Conservation (phyloP, 2,888 invertebrate species). For the Hirtodrosophila alboralis region DNA sequence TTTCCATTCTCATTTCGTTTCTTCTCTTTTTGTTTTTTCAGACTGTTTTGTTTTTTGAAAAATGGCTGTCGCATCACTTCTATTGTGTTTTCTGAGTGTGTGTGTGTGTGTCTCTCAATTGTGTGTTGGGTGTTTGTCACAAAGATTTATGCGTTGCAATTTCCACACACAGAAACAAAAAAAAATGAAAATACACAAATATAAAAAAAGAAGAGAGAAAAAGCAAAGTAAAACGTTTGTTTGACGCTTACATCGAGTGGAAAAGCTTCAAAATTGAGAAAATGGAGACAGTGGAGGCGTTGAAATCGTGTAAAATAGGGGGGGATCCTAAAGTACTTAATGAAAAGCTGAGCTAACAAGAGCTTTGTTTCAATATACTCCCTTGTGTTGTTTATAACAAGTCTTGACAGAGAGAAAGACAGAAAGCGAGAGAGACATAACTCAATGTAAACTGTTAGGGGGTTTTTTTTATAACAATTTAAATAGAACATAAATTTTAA, state of each 20-base stretch:
- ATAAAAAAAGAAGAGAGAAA: constrained; percentile 24
- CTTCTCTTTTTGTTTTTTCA: constrained; percentile 33
- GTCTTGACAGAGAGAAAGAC: no score
- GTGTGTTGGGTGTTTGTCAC: constrained; percentile 69
- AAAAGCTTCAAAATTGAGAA: constrained; percentile 54
- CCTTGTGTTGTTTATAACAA: constrained; percentile 6
- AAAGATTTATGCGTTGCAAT: constrained; percentile 77
- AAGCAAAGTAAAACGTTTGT: constrained; percentile 60
- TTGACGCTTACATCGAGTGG: constrained; percentile 76
- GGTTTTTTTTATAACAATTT: no score
- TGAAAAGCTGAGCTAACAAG: constrained; percentile 32
- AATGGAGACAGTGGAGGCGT: constrained; percentile 48
- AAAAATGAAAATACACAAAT: background rate
- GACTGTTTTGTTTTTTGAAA: constrained; percentile 76
- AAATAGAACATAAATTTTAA: no score
- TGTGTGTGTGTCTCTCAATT: constrained; percentile 55
- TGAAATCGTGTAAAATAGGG: constrained; percentile 14
- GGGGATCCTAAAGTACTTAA: constrained; percentile 36
- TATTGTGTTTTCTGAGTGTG: constrained; percentile 72
- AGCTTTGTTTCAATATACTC: constrained; percentile 12
- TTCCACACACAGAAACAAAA: constrained; percentile 59
- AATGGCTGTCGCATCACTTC: constrained; percentile 79
- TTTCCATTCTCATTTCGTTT: constrained; percentile 16
- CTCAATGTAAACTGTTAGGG: constrained; percentile 7
- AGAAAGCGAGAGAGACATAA: constrained; percentile 13